A percentile compares a stretch with the other conserved stretches of the same genome.
phyloP scores from a whole-genome alignment of 2,888 invertebrate species.

The Drosophila testacea region DNA sequence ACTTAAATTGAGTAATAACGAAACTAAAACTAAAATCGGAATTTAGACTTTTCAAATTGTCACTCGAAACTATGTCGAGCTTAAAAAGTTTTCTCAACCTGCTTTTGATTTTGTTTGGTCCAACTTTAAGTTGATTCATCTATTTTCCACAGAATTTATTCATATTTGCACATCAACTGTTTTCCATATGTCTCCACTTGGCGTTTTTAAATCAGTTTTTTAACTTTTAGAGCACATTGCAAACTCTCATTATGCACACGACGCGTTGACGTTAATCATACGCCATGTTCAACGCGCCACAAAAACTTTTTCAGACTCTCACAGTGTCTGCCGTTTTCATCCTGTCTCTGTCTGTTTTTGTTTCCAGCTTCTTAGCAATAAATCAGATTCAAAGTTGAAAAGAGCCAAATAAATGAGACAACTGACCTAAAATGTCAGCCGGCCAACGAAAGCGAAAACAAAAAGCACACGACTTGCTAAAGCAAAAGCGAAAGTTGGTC shows the following conservation, averaged over 20 bases:
- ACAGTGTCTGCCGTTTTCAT: neutral
- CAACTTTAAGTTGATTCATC: conserved; percentile 16
- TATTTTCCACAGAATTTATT: conserved; percentile 35
- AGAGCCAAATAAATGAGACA: conserved; percentile 73
- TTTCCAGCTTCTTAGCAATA: conserved; percentile 55
- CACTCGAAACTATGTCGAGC: neutral
- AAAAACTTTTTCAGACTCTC: conserved; percentile 30
- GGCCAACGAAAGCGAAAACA: conserved; percentile 55
- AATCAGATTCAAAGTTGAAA: conserved; percentile 71
- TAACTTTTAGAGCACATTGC: conserved; percentile 3
- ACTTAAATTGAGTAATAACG: neutral
- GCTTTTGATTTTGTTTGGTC: neutral
- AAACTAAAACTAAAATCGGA: conserved; percentile 8
- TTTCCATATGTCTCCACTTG: conserved; percentile 1
- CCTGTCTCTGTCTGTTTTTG: conserved; percentile 1
- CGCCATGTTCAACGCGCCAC: conserved; percentile 67
- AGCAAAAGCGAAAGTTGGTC: conserved; percentile 58
- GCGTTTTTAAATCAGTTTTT: conserved; percentile 5
- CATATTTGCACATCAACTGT: conserved; percentile 43
- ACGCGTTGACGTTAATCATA: conserved; percentile 74
- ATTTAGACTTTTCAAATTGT: neutral
- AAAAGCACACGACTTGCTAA: conserved; percentile 29
- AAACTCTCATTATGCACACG: conserved; percentile 67
- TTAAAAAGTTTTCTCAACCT: neutral
- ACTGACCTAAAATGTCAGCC: conserved; percentile 74